These are phyloP conservation scores for Caenorhabditis doughertyi DNA, from an alignment of 2,888 invertebrate species.

Conservation along the genomic window DNA sequence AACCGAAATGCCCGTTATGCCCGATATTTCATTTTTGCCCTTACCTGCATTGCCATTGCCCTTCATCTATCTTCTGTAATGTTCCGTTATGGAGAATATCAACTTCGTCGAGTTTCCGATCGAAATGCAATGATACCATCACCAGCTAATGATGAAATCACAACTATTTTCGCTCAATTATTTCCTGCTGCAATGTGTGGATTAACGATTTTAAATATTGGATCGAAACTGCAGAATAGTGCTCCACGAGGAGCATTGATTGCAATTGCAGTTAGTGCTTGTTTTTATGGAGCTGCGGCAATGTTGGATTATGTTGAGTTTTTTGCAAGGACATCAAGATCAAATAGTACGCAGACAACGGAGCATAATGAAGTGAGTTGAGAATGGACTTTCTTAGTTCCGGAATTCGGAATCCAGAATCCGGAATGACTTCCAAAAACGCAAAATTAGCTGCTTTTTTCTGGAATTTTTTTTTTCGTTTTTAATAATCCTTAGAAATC, in stretches of 20 bases:
- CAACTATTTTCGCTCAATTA: slow-evolving; percentile 51
- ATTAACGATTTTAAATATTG: slow-evolving; percentile 54
- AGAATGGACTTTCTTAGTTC: neutral
- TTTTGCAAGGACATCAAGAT: slow-evolving; percentile 41
- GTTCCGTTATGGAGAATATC: slow-evolving; percentile 63
- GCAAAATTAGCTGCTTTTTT: no score
- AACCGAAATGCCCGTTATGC: slow-evolving; percentile 34
- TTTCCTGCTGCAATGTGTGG: slow-evolving; percentile 63
- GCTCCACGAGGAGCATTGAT: slow-evolving; percentile 59
- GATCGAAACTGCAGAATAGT: slow-evolving; percentile 56
- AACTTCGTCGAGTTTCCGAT: slow-evolving; percentile 48
- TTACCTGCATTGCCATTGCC: slow-evolving; percentile 55
- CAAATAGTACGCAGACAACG: slow-evolving; percentile 9
- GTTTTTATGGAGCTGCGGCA: slow-evolving; percentile 51
- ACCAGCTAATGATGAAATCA: slow-evolving; percentile 41
- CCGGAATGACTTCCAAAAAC: no score
- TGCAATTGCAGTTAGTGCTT: slow-evolving; percentile 45
- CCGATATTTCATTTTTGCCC: slow-evolving; percentile 56
- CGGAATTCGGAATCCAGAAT: no score
- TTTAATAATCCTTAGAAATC: no score
- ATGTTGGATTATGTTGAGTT: slow-evolving; percentile 59
- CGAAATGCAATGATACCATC: slow-evolving; percentile 53
- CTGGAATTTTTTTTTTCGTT: no score
- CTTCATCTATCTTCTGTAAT: slow-evolving; percentile 58
- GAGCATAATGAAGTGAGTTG: slow-evolving; percentile 40